Evolutionary conservation across 35 echinoderm and acorn worm genomes (phyloP).

Genomic region (Patiria miniata): DNA sequence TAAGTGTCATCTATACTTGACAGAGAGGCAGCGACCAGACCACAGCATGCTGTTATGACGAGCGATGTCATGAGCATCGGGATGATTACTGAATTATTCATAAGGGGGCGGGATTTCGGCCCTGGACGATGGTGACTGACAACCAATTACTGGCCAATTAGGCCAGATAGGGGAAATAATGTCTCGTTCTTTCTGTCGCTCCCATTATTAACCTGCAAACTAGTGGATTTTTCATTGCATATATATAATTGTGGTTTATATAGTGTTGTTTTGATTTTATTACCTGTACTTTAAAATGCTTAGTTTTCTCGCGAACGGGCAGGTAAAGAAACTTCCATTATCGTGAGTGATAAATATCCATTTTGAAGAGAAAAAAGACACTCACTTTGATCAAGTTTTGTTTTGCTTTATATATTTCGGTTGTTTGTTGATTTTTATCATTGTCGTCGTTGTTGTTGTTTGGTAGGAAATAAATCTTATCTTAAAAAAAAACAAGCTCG

Average conservation of each 20-base stretch:
- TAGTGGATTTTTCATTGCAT: neutral
- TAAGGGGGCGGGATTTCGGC: neutral
- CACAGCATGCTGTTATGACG: neutral
- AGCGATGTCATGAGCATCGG: neutral
- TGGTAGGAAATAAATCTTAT: too few species aligned
- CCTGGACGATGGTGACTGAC: neutral
- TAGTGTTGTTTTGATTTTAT: neutral
- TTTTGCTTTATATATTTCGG: too few species aligned
- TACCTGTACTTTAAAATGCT: neutral
- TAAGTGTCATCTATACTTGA: neutral
- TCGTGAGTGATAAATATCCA: neutral
- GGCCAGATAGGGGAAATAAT: neutral
- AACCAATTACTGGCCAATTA: constrained; percentile 15
- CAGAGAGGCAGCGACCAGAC: neutral
- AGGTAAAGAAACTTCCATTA: neutral
- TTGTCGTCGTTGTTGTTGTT: too few species aligned
- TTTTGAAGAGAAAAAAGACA: too few species aligned
- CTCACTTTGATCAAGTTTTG: too few species aligned
- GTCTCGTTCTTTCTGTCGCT: neutral
- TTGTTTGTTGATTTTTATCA: too few species aligned
- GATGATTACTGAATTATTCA: constrained; percentile 2
- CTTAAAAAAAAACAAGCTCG: too few species aligned
- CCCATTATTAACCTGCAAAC: too few species aligned
- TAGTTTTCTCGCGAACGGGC: neutral
- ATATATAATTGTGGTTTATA: neutral